phyloP scores from a whole-genome alignment of 2,888 invertebrate species.

The Latheticus oryzae region DNA sequence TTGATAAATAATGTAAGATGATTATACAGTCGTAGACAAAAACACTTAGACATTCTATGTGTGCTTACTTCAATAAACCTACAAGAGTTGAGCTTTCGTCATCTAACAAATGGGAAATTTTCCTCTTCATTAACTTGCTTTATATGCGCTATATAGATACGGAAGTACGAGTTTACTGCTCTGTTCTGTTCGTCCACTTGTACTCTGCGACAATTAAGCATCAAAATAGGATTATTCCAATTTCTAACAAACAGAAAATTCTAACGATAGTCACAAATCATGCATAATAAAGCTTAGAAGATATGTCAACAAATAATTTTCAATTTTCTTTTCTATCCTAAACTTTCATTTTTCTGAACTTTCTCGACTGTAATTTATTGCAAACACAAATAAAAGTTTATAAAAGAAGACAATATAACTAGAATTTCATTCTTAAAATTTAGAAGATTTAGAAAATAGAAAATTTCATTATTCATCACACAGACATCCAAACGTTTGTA shows the following conservation, averaged over 20 bases:
- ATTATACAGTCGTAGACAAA: constrained; percentile 21
- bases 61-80: not conserved
- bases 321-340: too few species aligned
- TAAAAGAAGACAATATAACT: constrained; percentile 2
- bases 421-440: not conserved
- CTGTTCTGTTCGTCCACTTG: constrained; percentile 4
- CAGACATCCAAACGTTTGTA: not conserved
- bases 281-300: too few species aligned
- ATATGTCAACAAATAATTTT: too few species aligned
- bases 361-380: too few species aligned
- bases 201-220: not conserved
- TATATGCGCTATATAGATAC: constrained; percentile 11
- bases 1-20: constrained; percentile 32
- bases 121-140: constrained; percentile 29
- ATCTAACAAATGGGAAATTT: constrained; percentile 26
- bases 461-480: constrained; percentile 28
- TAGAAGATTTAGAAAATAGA: not conserved
- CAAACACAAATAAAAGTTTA: too few species aligned
- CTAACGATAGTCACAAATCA: too few species aligned
- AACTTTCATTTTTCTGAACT: too few species aligned
- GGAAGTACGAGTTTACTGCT: too few species aligned
- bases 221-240: not conserved
- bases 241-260: too few species aligned
- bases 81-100: constrained; percentile 10
- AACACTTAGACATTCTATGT: constrained; percentile 11